phyloP scores from a whole-genome alignment of 2,797 vertebrate species.

The Setipinna tenuifilis region DNA sequence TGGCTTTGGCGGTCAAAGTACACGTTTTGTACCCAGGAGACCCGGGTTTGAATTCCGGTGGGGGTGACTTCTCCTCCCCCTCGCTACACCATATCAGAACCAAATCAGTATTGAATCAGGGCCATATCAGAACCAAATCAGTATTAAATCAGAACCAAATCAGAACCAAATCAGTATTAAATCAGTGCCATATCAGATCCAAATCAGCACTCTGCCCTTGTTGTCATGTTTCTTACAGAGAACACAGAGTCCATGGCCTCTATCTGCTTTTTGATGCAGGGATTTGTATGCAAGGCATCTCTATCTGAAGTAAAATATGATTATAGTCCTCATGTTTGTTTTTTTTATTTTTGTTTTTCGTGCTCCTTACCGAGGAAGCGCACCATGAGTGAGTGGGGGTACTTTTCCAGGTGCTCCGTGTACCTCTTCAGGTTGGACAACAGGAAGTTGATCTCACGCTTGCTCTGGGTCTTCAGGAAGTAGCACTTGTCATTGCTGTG shows the following conservation, averaged over 20 bases:
- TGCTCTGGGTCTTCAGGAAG: background rate
- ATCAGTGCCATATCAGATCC: no score
- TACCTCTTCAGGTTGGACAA: background rate
- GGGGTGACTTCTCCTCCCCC: no score
- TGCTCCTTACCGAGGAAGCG: background rate
- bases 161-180: no score
- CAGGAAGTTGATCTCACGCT: background rate
- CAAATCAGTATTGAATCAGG: no score
- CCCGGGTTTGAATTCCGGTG: no score
- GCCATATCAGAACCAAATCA: background rate
- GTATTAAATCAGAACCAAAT: background rate
- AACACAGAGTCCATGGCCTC: background rate
- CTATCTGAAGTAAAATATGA: no score
- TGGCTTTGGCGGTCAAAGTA: no score
- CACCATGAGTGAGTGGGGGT: background rate
- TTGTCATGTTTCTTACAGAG: background rate
- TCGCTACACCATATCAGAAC: no score
- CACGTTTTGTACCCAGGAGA: no score
- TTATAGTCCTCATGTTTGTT: no score
- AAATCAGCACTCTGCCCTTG: no score
- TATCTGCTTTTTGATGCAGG: background rate
- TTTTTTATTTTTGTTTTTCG: background rate
- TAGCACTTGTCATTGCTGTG: slow-evolving; percentile 6
- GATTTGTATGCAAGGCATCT: no score
- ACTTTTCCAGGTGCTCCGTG: background rate